A percentile compares a stretch with the other conserved stretches of the same genome.
These are phyloP conservation scores for Aphrophora alni DNA, from an alignment of 2,888 invertebrate species.

Conservation along the genomic window DNA sequence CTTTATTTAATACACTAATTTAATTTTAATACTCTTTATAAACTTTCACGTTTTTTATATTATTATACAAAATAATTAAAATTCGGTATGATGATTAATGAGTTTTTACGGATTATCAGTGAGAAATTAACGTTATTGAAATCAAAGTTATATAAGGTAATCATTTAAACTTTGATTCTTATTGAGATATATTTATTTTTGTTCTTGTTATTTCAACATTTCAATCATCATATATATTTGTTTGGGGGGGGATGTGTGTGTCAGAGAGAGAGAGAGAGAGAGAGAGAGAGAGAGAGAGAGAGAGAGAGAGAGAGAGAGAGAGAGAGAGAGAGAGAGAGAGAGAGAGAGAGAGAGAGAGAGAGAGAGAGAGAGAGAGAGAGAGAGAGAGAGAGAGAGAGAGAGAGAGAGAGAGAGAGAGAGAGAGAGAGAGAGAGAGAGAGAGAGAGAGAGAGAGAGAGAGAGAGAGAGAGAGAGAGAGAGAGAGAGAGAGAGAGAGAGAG, in stretches of 20 bases:
- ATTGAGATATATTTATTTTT: no score
- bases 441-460: slow-evolving; percentile 24
- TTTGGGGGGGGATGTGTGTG: no score
- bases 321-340: slow-evolving; percentile 24
- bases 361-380: slow-evolving; percentile 24
- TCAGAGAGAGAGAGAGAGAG: no score
- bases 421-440: slow-evolving; percentile 22
- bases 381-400: slow-evolving; percentile 24
- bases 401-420: slow-evolving; percentile 24
- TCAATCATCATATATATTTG: no score
- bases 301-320: slow-evolving; percentile 18
- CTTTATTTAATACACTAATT: background rate
- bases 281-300: slow-evolving; percentile 15
- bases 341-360: slow-evolving; percentile 24
- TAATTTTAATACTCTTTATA: background rate
- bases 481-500: slow-evolving; percentile 23
- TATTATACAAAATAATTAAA: no score
- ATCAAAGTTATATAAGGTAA: no score
- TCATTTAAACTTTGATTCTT: no score
- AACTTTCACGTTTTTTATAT: no score
- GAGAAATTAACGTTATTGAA: no score
- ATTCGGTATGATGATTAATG: no score
- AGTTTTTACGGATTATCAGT: no score
- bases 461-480: slow-evolving; percentile 24
- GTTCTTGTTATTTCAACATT: no score